Base-by-base conservation (phyloP, 2,888 invertebrate genomes). In the Abrostola tripartita region DNA sequence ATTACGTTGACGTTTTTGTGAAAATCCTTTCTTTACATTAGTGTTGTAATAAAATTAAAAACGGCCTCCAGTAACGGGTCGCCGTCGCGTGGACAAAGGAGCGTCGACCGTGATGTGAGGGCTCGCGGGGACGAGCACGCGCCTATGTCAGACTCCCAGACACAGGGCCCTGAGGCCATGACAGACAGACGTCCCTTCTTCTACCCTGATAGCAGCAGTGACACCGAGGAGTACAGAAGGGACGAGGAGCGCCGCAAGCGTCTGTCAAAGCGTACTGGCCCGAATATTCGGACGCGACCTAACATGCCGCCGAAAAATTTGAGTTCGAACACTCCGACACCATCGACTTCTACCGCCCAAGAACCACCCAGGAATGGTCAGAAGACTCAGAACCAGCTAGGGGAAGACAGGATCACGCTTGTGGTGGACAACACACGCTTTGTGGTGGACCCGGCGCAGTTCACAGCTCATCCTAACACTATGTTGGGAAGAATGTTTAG, bases 401-500 rank as follows among this genome's bases (percentile, higher is more conserved):
- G 95, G 61, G 97, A 97, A 61, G 98, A 98, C 80, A 94, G 98
- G 65, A 97, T 99, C 60, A 98, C 98, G 2, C 95, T 99, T 55
- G 97, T 99, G n/a, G 99, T 99, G 11, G 99, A 99, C 86, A 98
- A 98, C 83, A 99, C 99, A 0, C 95, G 98, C 74, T 93, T 93
- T 67, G 97, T 99, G 52, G 97, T 99, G 35, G 99, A 99, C 90
- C 98, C 98, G 6, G 97, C 98, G 1, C 95, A 99, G 70, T 98
- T 99, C 85, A 97, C 98, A 9, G 97, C 98, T 4, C 98, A 99
- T 92, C 99, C 99, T 0, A 99, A 99, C 88, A 99, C 99, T 0
- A 99, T 99, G 99, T 95, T 99, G 40, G 99, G 99, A n/a, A 96
- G 99, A 81, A 99, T 99, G 99, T 99, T 99, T 85, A 98, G 98